Evolutionary conservation across 2,113 vertebrate species (phyloP).

Genomic region (Cathartes aura): DNA sequence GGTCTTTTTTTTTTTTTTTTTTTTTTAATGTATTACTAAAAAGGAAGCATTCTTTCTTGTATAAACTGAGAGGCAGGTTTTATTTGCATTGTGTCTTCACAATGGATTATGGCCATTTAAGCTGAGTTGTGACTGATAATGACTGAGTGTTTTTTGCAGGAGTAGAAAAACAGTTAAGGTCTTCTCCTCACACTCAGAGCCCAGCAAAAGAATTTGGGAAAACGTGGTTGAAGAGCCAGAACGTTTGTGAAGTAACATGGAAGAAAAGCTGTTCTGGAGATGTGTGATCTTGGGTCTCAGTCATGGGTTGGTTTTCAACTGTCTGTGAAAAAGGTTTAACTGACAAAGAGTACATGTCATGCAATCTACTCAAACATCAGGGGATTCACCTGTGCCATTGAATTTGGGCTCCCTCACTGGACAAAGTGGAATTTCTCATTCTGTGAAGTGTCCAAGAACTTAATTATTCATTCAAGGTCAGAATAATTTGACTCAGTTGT

Average conservation of each 20-base stretch:
- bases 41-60: background rate
- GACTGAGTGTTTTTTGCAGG: background rate
- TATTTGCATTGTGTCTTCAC: background rate
- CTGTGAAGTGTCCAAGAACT: background rate
- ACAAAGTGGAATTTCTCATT: background rate
- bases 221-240: background rate
- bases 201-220: background rate
- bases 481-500: background rate
- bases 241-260: background rate
- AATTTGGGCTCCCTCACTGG: background rate
- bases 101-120: background rate
- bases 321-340: background rate
- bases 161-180: conserved; percentile 12
- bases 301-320: background rate
- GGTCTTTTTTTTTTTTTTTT: background rate
- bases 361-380: background rate
- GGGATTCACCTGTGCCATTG: background rate
- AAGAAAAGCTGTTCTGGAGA: background rate
- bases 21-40: background rate
- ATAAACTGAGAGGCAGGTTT: background rate
- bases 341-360: background rate
- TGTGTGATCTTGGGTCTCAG: background rate
- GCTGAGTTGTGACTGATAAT: conserved; percentile 33
- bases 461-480: background rate
- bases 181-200: background rate